A percentile compares a stretch with the other conserved stretches of the same genome.
Conservation (phyloP, 2,888 invertebrate species). For the Eilema depressum region DNA sequence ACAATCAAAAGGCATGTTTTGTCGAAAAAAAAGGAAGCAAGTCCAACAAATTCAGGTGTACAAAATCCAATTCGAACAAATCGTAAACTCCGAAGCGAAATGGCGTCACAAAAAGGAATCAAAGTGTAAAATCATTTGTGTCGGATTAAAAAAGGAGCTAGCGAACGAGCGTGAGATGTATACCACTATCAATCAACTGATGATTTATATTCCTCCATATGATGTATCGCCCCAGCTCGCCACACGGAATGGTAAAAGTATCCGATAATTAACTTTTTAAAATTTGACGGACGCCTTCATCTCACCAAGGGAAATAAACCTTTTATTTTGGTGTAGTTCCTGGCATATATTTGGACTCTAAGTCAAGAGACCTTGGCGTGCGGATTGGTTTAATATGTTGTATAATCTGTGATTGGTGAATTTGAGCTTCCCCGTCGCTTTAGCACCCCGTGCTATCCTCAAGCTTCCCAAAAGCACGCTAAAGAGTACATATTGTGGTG, state of each 20-base stretch:
- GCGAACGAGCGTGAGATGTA: conserved; percentile 82
- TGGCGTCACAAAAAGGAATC: conserved; percentile 78
- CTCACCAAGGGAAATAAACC: conserved; percentile 56
- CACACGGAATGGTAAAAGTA: conserved; percentile 75
- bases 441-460: too few species aligned
- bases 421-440: too few species aligned
- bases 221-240: conserved; percentile 78
- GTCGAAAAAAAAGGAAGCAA: conserved; percentile 44
- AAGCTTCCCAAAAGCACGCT: too few species aligned
- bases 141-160: conserved; percentile 85
- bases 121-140: conserved; percentile 86
- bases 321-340: conserved; percentile 35
- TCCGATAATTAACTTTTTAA: conserved; percentile 86
- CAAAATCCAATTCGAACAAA: conserved; percentile 58
- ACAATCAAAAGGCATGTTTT: conserved; percentile 46
- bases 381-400: not conserved
- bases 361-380: not conserved
- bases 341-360: too few species aligned
- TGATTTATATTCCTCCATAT: conserved; percentile 85
- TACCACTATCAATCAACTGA: conserved; percentile 83
- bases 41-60: conserved; percentile 34
- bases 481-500: too few species aligned
- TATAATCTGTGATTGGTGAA: too few species aligned
- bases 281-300: conserved; percentile 83
- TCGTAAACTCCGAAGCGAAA: conserved; percentile 77